Evolutionary conservation across 2,888 invertebrate species (phyloP).

Genomic region (Myathropa florea): DNA sequence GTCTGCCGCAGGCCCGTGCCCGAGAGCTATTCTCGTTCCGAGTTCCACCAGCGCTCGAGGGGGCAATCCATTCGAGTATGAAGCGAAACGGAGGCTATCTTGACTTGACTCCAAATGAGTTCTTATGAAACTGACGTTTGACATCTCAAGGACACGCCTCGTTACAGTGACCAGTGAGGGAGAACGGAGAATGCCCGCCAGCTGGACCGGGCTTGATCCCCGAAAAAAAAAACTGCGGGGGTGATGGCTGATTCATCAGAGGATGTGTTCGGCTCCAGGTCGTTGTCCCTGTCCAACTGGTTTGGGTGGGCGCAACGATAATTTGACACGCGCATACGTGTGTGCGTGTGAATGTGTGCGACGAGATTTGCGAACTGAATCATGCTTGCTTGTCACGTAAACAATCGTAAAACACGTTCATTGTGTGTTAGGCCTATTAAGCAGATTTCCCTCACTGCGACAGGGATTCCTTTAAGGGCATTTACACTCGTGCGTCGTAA

Average conservation of each 20-base stretch:
- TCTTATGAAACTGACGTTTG: not conserved
- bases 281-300: not conserved
- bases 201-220: not conserved
- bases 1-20: conserved; percentile 45
- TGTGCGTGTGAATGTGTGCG: not conserved
- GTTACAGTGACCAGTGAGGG: not conserved
- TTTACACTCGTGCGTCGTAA: conserved; percentile 4
- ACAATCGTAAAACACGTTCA: conserved; percentile 14
- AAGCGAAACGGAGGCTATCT: too few species aligned
- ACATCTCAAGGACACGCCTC: not conserved
- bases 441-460: not conserved
- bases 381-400: conserved; percentile 36
- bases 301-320: not conserved
- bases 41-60: conserved; percentile 2
- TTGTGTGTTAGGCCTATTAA: conserved; percentile 19
- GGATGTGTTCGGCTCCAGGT: not conserved
- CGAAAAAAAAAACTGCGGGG: not conserved
- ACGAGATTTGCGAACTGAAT: not conserved
- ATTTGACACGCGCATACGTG: not conserved
- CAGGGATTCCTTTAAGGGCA: not conserved
- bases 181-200: not conserved
- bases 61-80: not conserved
- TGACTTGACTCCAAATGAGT: not conserved
- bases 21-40: conserved; percentile 34
- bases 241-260: not conserved